Percentiles rank a stretch among this genome's conserved stretches.
Conservation (phyloP, 2,888 invertebrate species). For the Acleris emargana region DNA sequence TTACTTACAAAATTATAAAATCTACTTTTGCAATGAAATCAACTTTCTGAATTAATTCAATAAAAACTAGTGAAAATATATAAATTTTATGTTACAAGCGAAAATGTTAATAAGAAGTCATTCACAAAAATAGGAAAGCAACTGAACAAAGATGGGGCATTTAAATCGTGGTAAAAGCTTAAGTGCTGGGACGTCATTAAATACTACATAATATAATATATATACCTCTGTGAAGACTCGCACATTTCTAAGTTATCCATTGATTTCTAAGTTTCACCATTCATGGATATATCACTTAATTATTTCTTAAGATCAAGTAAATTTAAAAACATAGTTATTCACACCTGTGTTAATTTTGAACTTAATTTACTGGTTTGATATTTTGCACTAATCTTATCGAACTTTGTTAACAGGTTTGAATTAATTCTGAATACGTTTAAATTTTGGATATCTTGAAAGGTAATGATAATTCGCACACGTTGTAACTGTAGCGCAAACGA, state of each 20-base stretch:
- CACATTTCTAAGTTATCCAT: constrained; percentile 21
- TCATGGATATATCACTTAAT: constrained; percentile 16
- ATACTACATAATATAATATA: not conserved
- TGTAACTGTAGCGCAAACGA: constrained; percentile 13
- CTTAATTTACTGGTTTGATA: constrained; percentile 1
- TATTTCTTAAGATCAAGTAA: constrained; percentile 1
- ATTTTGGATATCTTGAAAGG: not conserved
- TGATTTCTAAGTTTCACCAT: constrained; percentile 21
- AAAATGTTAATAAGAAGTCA: too few species aligned
- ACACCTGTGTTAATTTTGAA: not conserved
- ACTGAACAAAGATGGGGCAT: too few species aligned
- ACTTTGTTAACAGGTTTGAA: constrained; percentile 1
- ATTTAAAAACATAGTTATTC: not conserved
- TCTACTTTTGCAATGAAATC: not conserved
- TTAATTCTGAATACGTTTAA: constrained; percentile 21
- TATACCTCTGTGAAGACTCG: constrained; percentile 19
- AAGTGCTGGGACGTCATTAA: not conserved
- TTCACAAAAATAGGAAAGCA: too few species aligned
- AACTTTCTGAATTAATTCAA: not conserved
- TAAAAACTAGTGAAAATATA: not conserved
- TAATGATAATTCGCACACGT: constrained; percentile 9
- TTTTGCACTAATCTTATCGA: not conserved
- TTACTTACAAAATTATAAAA: not conserved
- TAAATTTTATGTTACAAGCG: not conserved
- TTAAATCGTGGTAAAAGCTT: too few species aligned